These are phyloP conservation scores for Crotophaga sulcirostris DNA, from an alignment of 2,113 vertebrate species.

Conservation along the genomic window DNA sequence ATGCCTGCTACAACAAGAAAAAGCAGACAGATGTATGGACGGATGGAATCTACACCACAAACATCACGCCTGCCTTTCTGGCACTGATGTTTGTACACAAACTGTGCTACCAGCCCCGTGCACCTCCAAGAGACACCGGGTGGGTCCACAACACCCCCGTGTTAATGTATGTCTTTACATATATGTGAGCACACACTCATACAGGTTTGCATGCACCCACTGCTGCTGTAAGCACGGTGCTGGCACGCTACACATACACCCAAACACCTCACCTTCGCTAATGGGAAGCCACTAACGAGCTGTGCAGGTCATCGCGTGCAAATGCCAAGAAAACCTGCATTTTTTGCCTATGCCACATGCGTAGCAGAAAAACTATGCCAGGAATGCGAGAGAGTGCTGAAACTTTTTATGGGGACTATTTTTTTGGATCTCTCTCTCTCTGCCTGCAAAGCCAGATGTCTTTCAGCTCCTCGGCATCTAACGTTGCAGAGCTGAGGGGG, in stretches of 20 bases:
- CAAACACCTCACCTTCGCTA: fast-evolving
- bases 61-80: background rate
- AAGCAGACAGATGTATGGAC: background rate
- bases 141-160: fast-evolving
- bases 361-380: background rate
- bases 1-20: background rate
- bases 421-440: background rate
- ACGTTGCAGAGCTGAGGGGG: background rate
- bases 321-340: background rate
- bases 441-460: background rate
- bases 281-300: background rate
- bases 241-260: background rate
- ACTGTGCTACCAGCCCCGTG: background rate
- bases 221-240: background rate
- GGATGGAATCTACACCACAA: background rate
- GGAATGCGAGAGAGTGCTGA: background rate
- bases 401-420: background rate
- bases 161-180: background rate
- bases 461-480: background rate
- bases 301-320: background rate
- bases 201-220: background rate
- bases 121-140: fast-evolving
- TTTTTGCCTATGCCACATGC: background rate
- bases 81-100: background rate
- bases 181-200: fast-evolving